These are phyloP conservation scores for Herpetotheres cachinnans DNA, from an alignment of 2,113 vertebrate species.

Conservation along the genomic window DNA sequence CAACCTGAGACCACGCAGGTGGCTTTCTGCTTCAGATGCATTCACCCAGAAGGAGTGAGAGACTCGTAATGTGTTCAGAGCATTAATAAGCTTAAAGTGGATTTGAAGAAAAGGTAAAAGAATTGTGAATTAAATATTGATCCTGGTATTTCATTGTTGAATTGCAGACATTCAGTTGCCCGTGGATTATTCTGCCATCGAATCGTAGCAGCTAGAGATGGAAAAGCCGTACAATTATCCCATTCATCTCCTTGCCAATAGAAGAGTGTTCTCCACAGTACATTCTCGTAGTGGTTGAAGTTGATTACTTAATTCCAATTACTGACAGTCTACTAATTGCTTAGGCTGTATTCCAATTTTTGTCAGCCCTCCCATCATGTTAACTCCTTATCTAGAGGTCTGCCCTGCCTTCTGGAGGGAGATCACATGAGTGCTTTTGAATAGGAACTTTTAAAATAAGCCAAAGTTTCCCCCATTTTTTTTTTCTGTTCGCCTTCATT, in stretches of 20 bases:
- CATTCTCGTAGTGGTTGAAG: not conserved
- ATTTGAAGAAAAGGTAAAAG: conserved; percentile 24
- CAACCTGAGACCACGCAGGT: not conserved
- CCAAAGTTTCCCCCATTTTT: not conserved
- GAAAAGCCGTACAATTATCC: conserved; percentile 29
- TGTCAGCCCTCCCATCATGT: conserved; percentile 13
- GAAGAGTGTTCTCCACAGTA: conserved; percentile 31
- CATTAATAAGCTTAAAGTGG: conserved; percentile 42
- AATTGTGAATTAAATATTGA: conserved; percentile 59
- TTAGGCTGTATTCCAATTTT: conserved; percentile 57
- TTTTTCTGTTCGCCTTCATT: not conserved
- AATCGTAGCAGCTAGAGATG: not conserved
- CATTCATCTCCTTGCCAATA: conserved; percentile 37
- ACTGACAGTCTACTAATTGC: conserved; percentile 59
- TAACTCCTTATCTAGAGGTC: conserved; percentile 18
- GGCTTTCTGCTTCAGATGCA: not conserved
- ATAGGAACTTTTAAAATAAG: not conserved
- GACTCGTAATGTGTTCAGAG: not conserved
- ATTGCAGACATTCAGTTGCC: not conserved
- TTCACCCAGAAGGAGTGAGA: conserved; percentile 2
- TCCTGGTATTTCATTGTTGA: conserved; percentile 36
- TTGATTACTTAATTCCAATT: conserved; percentile 61
- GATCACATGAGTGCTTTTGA: not conserved
- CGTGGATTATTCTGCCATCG: conserved; percentile 8
- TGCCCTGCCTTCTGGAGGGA: conserved; percentile 20